These are phyloP conservation scores for Drosophila anceps DNA, from an alignment of 2,888 invertebrate genomes.

Conservation along the genomic window DNA sequence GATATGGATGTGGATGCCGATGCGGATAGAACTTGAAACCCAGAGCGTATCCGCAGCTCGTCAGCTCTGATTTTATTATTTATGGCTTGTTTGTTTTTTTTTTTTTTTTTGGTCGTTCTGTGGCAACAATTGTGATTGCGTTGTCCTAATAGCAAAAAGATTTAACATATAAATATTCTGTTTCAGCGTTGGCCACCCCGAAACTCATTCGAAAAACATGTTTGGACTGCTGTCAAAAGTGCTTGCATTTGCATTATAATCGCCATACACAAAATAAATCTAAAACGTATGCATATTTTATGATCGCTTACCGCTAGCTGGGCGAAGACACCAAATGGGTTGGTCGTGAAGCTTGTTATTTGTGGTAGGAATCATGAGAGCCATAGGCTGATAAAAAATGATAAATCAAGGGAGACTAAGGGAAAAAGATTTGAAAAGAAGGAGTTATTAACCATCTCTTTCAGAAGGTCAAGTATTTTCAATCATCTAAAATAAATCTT, in stretches of 20 bases:
- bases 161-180: conserved; percentile 76
- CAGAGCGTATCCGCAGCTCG: conserved; percentile 36
- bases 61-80: conserved; percentile 75
- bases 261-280: conserved; percentile 70
- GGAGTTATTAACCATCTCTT: background rate
- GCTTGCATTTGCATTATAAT: conserved; percentile 78
- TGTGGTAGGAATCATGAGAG: background rate
- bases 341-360: background rate
- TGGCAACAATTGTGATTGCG: conserved; percentile 52
- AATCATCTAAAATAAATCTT: background rate
- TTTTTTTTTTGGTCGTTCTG: conserved; percentile 3
- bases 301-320: conserved; percentile 29
- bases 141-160: conserved; percentile 59
- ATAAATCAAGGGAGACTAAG: background rate
- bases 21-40: conserved; percentile 41
- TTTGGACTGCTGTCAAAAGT: conserved; percentile 70
- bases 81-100: conserved; percentile 48
- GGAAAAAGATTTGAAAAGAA: background rate
- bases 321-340: conserved; percentile 25
- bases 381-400: background rate
- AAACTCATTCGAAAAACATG: conserved; percentile 47
- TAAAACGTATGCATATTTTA: conserved; percentile 72
- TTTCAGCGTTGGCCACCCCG: conserved; percentile 13
- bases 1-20: conserved; percentile 10
- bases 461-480: background rate